A percentile compares a stretch with the other conserved stretches of the same genome.
phyloP scores from a whole-genome alignment of 2,888 invertebrate genomes.

The Drosophila maculinotata region DNA sequence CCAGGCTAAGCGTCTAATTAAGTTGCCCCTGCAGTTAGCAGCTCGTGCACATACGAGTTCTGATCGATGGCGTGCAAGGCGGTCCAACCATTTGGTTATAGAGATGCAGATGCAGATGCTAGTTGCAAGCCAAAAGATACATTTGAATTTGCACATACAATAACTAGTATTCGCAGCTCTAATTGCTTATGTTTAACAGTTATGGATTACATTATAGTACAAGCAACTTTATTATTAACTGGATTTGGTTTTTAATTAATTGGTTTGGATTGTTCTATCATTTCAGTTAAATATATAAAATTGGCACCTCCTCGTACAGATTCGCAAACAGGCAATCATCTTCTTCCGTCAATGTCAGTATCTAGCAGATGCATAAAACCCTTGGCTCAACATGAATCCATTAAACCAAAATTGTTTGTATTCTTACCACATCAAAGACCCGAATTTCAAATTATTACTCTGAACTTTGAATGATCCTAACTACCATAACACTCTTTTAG shows the following conservation, averaged over 20 bases:
- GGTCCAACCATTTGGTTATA: constrained; percentile 39
- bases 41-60: constrained; percentile 47
- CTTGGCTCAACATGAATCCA: too few relatives aligned
- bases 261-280: neutral
- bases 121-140: constrained; percentile 9
- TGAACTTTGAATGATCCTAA: constrained; percentile 17
- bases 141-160: constrained; percentile 22
- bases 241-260: neutral
- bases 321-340: constrained; percentile 57
- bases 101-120: constrained; percentile 38
- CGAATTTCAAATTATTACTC: too few relatives aligned
- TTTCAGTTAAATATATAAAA: too few relatives aligned
- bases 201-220: neutral
- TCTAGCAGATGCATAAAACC: constrained; percentile 24
- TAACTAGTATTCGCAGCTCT: constrained; percentile 20
- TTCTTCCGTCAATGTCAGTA: constrained; percentile 53
- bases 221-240: neutral
- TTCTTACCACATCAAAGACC: neutral
- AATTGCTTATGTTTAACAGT: constrained; percentile 4
- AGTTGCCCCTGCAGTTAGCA: constrained; percentile 62
- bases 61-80: constrained; percentile 62
- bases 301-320: constrained; percentile 43
- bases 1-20: constrained; percentile 76
- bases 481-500: constrained; percentile 7
- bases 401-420: neutral